These are phyloP conservation scores for Theristicus caerulescens DNA, from an alignment of 2,113 vertebrate species.

Conservation along the genomic window DNA sequence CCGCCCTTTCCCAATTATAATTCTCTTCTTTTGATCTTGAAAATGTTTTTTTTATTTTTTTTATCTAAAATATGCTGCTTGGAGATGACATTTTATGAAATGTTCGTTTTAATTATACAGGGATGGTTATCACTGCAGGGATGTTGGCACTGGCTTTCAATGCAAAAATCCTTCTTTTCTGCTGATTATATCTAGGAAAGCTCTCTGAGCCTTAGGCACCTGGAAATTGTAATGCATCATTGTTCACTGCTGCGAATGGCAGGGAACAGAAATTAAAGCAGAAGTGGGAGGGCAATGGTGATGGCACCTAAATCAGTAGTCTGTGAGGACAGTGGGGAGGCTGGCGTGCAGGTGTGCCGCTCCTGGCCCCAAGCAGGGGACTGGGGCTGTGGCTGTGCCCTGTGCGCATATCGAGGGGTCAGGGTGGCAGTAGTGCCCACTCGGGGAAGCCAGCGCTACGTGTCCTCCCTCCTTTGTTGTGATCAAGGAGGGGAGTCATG, in stretches of 20 bases:
- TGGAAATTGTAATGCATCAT: slow-evolving; percentile 52
- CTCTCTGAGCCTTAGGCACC: slow-evolving; percentile 45
- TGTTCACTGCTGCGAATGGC: slow-evolving; percentile 7
- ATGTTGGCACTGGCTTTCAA: slow-evolving; percentile 21
- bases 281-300: neutral
- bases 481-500: neutral
- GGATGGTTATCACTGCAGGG: slow-evolving; percentile 55
- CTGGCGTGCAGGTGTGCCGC: neutral
- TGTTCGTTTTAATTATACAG: slow-evolving; percentile 59
- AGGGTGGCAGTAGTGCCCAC: neutral
- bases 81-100: slow-evolving; percentile 54
- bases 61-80: slow-evolving; percentile 32
- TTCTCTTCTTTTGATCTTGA: slow-evolving; percentile 25
- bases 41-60: neutral
- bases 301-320: neutral
- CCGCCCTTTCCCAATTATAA: slow-evolving; percentile 9
- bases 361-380: neutral
- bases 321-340: neutral
- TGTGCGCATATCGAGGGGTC: neutral
- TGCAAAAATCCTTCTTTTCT: slow-evolving; percentile 60
- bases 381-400: fast-evolving
- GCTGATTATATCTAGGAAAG: slow-evolving; percentile 59
- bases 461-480: neutral
- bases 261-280: slow-evolving; percentile 43
- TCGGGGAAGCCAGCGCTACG: fast-evolving